phyloP scores from a whole-genome alignment of 1,140 invertebrate species.

The Drosophila ananassae region DNA sequence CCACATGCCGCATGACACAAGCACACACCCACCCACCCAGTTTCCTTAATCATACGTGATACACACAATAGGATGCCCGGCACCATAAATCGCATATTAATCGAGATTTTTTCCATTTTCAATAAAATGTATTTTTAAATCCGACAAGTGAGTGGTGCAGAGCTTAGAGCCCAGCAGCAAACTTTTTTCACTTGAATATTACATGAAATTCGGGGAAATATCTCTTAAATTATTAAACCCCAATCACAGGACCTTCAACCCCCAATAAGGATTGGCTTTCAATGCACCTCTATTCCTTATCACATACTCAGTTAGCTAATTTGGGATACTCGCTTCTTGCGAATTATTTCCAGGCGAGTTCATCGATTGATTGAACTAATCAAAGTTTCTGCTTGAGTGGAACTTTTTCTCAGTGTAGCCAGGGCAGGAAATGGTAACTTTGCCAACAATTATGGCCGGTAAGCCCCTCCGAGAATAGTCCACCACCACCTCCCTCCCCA shows the following conservation, averaged over 20 bases:
- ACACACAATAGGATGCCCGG: slow-evolving; percentile 26
- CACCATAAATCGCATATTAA: slow-evolving; percentile 14
- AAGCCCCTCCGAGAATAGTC: slow-evolving; percentile 6
- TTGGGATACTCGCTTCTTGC: slow-evolving; percentile 10
- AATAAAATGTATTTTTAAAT: neutral
- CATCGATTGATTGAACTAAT: slow-evolving; percentile 45
- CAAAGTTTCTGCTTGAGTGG: slow-evolving; percentile 39
- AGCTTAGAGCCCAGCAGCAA: too few species aligned
- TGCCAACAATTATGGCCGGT: slow-evolving; percentile 62
- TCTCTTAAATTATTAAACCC: neutral
- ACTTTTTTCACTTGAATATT: too few species aligned
- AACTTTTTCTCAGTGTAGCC: slow-evolving; percentile 52
- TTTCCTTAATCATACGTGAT: slow-evolving; percentile 33
- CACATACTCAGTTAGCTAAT: slow-evolving; percentile 43
- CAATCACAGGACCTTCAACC: neutral
- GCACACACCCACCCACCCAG: slow-evolving; percentile 4
- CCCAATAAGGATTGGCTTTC: neutral
- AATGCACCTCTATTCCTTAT: slow-evolving; percentile 18
- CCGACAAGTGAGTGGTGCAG: too few species aligned
- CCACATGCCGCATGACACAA: slow-evolving; percentile 34
- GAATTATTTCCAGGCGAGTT: slow-evolving; percentile 43
- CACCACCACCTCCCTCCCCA: neutral
- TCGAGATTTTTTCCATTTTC: slow-evolving; percentile 10
- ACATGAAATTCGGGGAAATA: neutral
- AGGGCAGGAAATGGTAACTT: slow-evolving; percentile 65